Percentiles rank a stretch among this genome's conserved stretches.
phyloP scores from a whole-genome alignment of 2,113 vertebrate genomes.

The Bos indicus region DNA sequence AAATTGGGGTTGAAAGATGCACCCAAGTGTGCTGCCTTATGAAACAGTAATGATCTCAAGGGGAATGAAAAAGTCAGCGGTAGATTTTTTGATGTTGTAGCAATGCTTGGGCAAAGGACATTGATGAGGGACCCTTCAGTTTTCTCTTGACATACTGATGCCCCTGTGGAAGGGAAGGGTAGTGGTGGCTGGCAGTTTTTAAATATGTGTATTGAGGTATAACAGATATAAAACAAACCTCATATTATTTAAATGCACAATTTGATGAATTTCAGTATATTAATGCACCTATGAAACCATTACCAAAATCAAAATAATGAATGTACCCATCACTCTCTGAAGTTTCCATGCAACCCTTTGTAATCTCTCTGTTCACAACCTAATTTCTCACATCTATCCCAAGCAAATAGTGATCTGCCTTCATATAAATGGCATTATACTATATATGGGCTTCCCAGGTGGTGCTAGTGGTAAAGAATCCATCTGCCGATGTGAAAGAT shows the following conservation, averaged over 20 bases:
- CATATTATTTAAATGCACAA: not conserved
- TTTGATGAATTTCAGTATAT: not conserved
- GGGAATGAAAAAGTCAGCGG: not conserved
- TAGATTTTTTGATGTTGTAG: not conserved
- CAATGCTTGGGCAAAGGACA: not conserved
- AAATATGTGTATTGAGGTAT: not conserved
- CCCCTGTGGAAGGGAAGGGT: not conserved
- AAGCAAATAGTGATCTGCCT: not conserved
- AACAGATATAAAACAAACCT: not conserved
- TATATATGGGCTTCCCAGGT: not conserved
- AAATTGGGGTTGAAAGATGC: not conserved
- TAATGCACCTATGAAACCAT: not conserved
- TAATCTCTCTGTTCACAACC: not conserved
- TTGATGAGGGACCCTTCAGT: not conserved
- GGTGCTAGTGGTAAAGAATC: not conserved
- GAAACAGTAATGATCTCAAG: not conserved
- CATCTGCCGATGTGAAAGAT: not conserved
- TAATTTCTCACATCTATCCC: not conserved
- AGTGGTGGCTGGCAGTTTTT: not conserved
- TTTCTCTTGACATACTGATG: not conserved
- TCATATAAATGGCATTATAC: not conserved
- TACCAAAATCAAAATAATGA: constrained; percentile 11
- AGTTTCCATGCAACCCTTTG: not conserved
- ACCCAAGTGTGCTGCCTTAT: not conserved
- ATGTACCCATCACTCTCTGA: not conserved